Conservation (phyloP, 2,797 vertebrate genomes). For the Micrastur ruficollis region DNA sequence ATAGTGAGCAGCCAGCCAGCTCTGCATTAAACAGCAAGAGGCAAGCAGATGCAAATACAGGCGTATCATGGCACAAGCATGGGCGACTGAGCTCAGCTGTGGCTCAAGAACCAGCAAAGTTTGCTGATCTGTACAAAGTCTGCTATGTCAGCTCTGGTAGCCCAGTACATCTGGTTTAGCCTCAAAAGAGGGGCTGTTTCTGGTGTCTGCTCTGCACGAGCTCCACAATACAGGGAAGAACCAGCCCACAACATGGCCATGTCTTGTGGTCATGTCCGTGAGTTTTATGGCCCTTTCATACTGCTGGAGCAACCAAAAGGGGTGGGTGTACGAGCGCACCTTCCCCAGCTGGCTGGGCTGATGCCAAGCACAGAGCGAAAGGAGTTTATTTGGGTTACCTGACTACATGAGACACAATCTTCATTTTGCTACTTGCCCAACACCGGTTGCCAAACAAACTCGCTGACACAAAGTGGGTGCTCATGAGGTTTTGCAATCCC, state of each 20-base stretch:
- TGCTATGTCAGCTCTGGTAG: neutral
- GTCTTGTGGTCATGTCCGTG: fast-evolving
- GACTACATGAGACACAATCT: fast-evolving
- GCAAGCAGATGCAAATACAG: neutral
- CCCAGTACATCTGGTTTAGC: neutral
- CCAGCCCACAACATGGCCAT: fast-evolving
- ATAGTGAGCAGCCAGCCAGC: neutral
- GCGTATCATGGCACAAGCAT: fast-evolving
- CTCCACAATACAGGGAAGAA: neutral
- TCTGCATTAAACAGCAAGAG: neutral
- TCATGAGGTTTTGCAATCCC: neutral
- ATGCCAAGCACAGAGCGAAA: neutral
- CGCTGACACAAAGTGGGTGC: neutral
- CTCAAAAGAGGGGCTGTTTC: neutral
- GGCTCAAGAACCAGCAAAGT: neutral
- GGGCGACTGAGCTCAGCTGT: fast-evolving
- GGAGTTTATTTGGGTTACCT: neutral
- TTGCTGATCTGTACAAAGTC: neutral
- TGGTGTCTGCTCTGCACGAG: neutral
- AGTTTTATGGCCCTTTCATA: neutral
- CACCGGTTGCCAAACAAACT: neutral
- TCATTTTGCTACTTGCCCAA: neutral
- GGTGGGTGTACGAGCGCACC: neutral
- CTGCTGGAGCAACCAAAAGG: neutral
- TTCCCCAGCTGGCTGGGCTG: neutral